phyloP scores from a whole-genome alignment of 2,888 invertebrate genomes.

The Perithous albicinctus region DNA sequence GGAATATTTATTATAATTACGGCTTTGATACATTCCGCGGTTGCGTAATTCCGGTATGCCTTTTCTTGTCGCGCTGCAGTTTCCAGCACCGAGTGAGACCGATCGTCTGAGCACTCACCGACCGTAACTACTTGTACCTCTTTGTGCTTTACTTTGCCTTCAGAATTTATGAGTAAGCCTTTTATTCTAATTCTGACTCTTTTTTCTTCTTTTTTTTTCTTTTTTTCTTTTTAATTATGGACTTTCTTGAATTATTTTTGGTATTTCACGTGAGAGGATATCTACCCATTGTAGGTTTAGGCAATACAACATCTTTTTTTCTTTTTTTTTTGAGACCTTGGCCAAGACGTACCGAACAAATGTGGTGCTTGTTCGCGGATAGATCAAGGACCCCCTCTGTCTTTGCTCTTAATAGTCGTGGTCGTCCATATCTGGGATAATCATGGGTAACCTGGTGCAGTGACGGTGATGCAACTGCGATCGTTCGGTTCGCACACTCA shows the following conservation, averaged over 20 bases:
- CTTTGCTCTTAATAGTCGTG: slow-evolving; percentile 49
- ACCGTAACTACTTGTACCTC: slow-evolving; percentile 1
- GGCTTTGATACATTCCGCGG: slow-evolving; percentile 47
- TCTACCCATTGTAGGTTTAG: not conserved
- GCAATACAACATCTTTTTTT: slow-evolving; percentile 15
- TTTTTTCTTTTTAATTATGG: not conserved
- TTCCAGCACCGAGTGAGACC: not conserved
- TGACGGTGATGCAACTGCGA: slow-evolving; percentile 73
- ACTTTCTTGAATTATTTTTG: not conserved
- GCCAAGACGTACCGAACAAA: slow-evolving; percentile 46
- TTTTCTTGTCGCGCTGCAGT: slow-evolving; percentile 7
- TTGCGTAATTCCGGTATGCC: slow-evolving; percentile 59
- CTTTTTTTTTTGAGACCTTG: slow-evolving; percentile 54
- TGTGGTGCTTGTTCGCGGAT: slow-evolving; percentile 46
- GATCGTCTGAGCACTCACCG: not conserved
- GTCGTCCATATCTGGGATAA: slow-evolving; percentile 70
- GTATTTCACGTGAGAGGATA: not conserved
- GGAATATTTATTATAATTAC: slow-evolving; percentile 56
- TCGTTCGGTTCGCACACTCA: slow-evolving; percentile 73
- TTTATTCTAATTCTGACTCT: not conserved
- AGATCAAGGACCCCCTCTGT: slow-evolving; percentile 61
- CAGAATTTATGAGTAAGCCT: not conserved
- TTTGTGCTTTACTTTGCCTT: not conserved
- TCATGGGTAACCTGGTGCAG: slow-evolving; percentile 56
- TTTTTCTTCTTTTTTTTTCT: too few relatives aligned